Evolutionary conservation across 53 echinoderm and acorn worm genomes (phyloP), one percentile per base, ranked within the genome.

Genomic region (Paracentrotus lividus): DNA sequence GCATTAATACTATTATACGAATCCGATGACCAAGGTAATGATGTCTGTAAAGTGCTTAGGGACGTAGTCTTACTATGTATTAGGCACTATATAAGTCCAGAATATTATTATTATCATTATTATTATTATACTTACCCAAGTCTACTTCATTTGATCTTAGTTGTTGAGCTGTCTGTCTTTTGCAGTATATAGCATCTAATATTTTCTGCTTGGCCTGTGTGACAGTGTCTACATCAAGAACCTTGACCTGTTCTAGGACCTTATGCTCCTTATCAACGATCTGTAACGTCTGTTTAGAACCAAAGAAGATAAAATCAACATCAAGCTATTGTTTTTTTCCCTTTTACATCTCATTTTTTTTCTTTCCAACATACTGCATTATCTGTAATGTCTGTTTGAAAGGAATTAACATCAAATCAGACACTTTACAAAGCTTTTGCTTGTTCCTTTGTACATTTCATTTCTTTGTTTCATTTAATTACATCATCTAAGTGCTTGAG

Each of bases 131-230:
- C 91, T 15, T 75, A 91, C 91, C 76, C 3, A 91, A 38, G 34
- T 91, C 91, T 15, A 91, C 91, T 75, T 91, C 91, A 52, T 91
- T 54, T 23, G 75, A 91, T 9, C 91, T 26, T 1, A 91, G 91
- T 51, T 91, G 91, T 36, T 75, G 76, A 20, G 91, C 72, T 1
- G 75, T 69, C 76, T 91, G 91, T 75, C 91, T 13, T 24, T 91
- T 91, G 91, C 91, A 91, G 91, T 94, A 94, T 38, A 94, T 85
- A 26, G 94, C 92, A 68, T 94, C 94, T 29, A 94, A 85, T 42
- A 94, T 90, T 77, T 94, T 94, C 42, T 94, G 91, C 32, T 94
- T 94, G 52, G 90, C 94, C 43, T 94, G 94, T 9, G 69, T 91
- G 53, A 94, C 86, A 49, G 94, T 91, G 56, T 94, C 94, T 36